A percentile compares a stretch with the other conserved stretches of the same genome.
These are phyloP conservation scores for Trichonephila clavata DNA, from an alignment of 1,140 invertebrate species.

Conservation along the genomic window DNA sequence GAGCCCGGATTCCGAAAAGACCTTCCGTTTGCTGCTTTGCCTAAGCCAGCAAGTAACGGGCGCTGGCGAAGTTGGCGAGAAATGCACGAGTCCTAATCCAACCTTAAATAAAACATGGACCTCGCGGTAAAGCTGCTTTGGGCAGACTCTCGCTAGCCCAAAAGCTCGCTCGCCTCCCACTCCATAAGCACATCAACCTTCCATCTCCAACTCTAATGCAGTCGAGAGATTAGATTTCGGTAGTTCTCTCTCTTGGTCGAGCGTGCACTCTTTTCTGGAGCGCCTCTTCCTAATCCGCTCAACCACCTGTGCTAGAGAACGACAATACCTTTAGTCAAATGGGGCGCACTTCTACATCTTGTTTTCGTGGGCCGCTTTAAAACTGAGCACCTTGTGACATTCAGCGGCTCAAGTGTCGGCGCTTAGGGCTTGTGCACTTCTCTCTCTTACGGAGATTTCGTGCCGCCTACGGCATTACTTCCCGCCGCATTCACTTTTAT, in stretches of 20 bases:
- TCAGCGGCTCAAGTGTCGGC: constrained; percentile 71
- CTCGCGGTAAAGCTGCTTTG: constrained; percentile 75
- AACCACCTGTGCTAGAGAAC: constrained; percentile 73
- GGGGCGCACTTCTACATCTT: constrained; percentile 70
- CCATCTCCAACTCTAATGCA: constrained; percentile 73
- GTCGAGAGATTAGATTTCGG: constrained; percentile 76
- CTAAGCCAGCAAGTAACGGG: constrained; percentile 67
- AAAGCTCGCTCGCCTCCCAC: not conserved
- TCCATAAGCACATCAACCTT: constrained; percentile 74
- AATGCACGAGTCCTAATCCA: constrained; percentile 74
- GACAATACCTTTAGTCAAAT: constrained; percentile 76
- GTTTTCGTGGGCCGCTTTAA: constrained; percentile 67
- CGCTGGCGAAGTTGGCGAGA: constrained; percentile 21
- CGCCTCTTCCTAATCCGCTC: constrained; percentile 69
- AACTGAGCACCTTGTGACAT: constrained; percentile 52
- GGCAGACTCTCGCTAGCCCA: constrained; percentile 67
- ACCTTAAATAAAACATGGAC: constrained; percentile 77
- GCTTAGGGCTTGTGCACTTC: constrained; percentile 60
- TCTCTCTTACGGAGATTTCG: constrained; percentile 49
- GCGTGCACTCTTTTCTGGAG: constrained; percentile 33
- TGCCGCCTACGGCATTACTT: constrained; percentile 62
- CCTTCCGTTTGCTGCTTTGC: constrained; percentile 70
- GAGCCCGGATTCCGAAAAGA: constrained; percentile 63
- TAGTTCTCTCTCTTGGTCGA: constrained; percentile 10
- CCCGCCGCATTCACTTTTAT: constrained; percentile 46